Conservation (phyloP, 2,888 invertebrate genomes). For the Xanthia togata region DNA sequence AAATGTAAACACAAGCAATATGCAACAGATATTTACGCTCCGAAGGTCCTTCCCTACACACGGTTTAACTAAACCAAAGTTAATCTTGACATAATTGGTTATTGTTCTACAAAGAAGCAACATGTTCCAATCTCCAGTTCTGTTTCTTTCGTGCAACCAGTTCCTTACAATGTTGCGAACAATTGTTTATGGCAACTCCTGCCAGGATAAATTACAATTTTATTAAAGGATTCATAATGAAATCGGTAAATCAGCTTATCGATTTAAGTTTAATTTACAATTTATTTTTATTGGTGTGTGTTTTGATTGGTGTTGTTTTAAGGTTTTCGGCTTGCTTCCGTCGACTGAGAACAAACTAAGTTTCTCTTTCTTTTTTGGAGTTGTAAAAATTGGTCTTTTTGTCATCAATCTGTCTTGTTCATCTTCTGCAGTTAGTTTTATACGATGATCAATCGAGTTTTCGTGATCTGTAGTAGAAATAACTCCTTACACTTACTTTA, state of each 20-base stretch:
- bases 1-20: neutral
- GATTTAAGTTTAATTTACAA: slow-evolving; percentile 52
- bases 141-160: slow-evolving; percentile 28
- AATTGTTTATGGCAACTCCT: slow-evolving; percentile 52
- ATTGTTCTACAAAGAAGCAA: slow-evolving; percentile 54
- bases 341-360: neutral
- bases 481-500: neutral
- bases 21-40: neutral
- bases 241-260: slow-evolving; percentile 51
- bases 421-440: neutral
- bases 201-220: slow-evolving; percentile 48
- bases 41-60: neutral
- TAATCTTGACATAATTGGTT: slow-evolving; percentile 59
- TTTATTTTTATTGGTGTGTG: slow-evolving; percentile 28
- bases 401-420: neutral
- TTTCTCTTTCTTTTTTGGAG: neutral
- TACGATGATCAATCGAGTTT: neutral
- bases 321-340: slow-evolving; percentile 30
- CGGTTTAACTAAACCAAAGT: slow-evolving; percentile 29
- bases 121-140: slow-evolving; percentile 38
- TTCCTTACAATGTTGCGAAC: slow-evolving; percentile 50
- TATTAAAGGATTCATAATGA: slow-evolving; percentile 50
- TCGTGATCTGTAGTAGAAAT: neutral
- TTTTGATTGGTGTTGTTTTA: slow-evolving; percentile 43
- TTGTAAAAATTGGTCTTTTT: neutral